phyloP scores from a whole-genome alignment of 2,797 vertebrate species.

The Sebastes trivittatus region DNA sequence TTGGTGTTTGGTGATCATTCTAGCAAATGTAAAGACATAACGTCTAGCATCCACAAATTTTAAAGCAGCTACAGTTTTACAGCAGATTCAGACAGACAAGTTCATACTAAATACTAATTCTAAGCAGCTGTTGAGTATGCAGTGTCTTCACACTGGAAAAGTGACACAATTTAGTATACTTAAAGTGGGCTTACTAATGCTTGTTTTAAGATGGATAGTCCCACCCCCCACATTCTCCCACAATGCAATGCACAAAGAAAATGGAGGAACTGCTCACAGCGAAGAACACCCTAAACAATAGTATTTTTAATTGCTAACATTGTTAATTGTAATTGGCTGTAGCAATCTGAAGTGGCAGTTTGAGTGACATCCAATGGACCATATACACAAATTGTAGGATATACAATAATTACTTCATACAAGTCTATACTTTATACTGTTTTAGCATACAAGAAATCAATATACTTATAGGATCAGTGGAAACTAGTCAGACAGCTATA shows the following conservation, averaged over 20 bases:
- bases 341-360: neutral
- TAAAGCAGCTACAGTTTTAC: neutral
- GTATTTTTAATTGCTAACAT: neutral
- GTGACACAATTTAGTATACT: neutral
- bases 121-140: neutral
- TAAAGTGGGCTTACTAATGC: neutral
- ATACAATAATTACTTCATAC: too few species aligned
- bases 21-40: neutral
- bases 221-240: neutral
- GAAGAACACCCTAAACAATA: neutral
- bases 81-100: neutral
- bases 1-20: neutral
- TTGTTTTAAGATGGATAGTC: too few species aligned
- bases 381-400: too few species aligned
- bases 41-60: neutral
- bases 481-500: too few species aligned
- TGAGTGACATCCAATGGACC: neutral
- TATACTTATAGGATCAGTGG: too few species aligned
- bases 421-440: too few species aligned
- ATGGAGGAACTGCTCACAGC: neutral
- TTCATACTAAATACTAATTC: neutral
- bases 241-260: neutral
- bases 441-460: too few species aligned
- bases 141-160: neutral
- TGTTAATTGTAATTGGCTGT: neutral